phyloP scores from a whole-genome alignment of 2,888 invertebrate genomes.

The Resseliella maxima region DNA sequence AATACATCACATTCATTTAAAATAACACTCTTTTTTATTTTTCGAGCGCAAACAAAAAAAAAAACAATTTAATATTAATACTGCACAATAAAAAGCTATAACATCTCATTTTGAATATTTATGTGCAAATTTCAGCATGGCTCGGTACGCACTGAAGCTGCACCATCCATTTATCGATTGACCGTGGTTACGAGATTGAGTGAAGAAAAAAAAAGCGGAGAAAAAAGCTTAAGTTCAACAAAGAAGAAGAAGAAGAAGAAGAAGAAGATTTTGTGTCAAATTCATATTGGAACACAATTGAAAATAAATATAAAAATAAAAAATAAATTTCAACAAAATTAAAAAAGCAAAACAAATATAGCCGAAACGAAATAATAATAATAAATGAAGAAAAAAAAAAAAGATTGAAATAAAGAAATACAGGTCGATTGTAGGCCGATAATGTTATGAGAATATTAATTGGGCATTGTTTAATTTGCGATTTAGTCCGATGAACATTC shows the following conservation, averaged over 20 bases:
- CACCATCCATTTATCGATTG: slow-evolving; percentile 6
- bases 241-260: too few species aligned
- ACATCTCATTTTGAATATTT: neutral
- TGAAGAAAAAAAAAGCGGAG: too few species aligned
- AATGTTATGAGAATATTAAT: neutral
- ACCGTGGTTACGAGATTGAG: neutral
- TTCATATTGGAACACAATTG: neutral
- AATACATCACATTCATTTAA: neutral
- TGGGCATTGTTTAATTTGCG: neutral
- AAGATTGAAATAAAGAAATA: neutral
- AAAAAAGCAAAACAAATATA: neutral
- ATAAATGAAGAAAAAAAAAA: neutral
- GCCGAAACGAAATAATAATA: neutral
- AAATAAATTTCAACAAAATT: neutral
- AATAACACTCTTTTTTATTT: neutral
- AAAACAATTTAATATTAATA: too few species aligned
- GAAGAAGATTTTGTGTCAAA: too few species aligned
- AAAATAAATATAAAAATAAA: neutral
- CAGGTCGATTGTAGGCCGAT: neutral
- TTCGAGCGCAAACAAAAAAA: neutral
- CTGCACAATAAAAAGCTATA: neutral
- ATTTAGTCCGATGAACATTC: too few species aligned
- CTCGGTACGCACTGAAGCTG: neutral
- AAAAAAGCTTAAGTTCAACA: too few species aligned
- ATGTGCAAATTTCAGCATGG: neutral